phyloP scores from a whole-genome alignment of 1,140 invertebrate genomes.

The Bilobella aurantiaca region DNA sequence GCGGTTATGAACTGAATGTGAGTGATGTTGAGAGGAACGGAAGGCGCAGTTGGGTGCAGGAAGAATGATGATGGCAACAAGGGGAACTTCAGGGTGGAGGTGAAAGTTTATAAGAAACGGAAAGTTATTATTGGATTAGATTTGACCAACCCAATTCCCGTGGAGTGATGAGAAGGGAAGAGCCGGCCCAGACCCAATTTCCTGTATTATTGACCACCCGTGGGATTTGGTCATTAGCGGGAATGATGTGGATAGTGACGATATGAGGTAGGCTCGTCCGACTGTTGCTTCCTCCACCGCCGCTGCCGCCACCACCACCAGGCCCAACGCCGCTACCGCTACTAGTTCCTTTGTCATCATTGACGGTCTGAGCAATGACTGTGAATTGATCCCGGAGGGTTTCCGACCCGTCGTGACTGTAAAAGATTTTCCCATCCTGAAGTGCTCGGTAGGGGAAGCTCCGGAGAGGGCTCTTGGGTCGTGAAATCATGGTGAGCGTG shows the following conservation, averaged over 20 bases:
- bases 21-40: too few species aligned
- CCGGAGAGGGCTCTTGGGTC: conserved; percentile 16
- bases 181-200: conserved; percentile 76
- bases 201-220: conserved; percentile 72
- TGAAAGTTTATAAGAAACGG: too few species aligned
- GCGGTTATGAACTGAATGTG: too few species aligned
- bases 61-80: too few species aligned
- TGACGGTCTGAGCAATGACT: conserved; percentile 61
- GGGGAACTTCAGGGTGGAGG: too few species aligned
- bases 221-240: conserved; percentile 81
- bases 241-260: conserved; percentile 56
- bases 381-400: conserved; percentile 60
- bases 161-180: conserved; percentile 57
- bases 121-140: too few species aligned
- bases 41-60: too few species aligned
- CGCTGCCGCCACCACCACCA: too few species aligned
- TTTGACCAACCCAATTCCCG: conserved; percentile 59
- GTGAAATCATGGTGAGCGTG: conserved; percentile 34
- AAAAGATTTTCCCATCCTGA: conserved; percentile 41
- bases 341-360: conserved; percentile 44
- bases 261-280: conserved; percentile 60
- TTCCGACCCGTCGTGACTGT: conserved; percentile 81
- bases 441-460: conserved; percentile 30
- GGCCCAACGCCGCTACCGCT: too few species aligned
- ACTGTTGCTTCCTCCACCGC: conserved; percentile 18